Percentiles rank a stretch among this genome's conserved stretches.
Conservation (phyloP, 2,888 invertebrate species). For the Polylopha cassiicola region DNA sequence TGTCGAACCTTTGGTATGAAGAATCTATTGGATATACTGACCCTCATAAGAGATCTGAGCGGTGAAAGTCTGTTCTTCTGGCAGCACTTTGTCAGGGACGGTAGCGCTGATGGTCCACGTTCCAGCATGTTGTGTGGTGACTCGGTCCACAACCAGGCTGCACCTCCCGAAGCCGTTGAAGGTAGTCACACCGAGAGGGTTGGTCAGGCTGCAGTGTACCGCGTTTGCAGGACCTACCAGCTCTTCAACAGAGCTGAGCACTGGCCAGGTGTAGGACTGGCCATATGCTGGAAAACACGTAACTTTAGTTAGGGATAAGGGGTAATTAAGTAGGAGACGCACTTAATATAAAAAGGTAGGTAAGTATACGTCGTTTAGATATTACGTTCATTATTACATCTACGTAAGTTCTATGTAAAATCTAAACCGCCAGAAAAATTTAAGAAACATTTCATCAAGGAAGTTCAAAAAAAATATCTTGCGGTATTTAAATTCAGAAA, state of each 20-base stretch:
- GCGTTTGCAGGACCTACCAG: constrained; percentile 47
- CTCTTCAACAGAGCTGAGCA: constrained; percentile 35
- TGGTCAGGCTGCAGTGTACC: constrained; percentile 49
- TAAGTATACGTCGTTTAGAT: too few relatives aligned
- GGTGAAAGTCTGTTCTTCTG: constrained; percentile 32
- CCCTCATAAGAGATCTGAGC: constrained; percentile 41
- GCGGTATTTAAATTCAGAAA: too few relatives aligned
- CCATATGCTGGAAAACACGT: constrained; percentile 5
- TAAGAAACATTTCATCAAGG: too few relatives aligned
- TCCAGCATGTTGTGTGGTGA: constrained; percentile 40
- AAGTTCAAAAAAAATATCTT: too few relatives aligned
- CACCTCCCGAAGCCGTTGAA: constrained; percentile 57
- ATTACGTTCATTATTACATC: too few relatives aligned
- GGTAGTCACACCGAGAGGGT: constrained; percentile 32
- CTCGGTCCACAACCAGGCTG: constrained; percentile 40
- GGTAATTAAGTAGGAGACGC: too few relatives aligned
- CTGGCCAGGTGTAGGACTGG: constrained; percentile 26
- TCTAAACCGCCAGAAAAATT: too few relatives aligned
- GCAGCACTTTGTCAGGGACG: constrained; percentile 39
- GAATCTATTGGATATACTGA: constrained; percentile 26
- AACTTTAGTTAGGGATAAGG: not conserved
- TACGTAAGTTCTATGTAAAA: too few relatives aligned
- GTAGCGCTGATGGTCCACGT: constrained; percentile 48
- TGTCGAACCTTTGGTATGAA: not conserved
- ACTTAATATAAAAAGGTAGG: too few relatives aligned